Base-by-base conservation (phyloP, 2,888 invertebrate species). In the Saturnia japonica region DNA sequence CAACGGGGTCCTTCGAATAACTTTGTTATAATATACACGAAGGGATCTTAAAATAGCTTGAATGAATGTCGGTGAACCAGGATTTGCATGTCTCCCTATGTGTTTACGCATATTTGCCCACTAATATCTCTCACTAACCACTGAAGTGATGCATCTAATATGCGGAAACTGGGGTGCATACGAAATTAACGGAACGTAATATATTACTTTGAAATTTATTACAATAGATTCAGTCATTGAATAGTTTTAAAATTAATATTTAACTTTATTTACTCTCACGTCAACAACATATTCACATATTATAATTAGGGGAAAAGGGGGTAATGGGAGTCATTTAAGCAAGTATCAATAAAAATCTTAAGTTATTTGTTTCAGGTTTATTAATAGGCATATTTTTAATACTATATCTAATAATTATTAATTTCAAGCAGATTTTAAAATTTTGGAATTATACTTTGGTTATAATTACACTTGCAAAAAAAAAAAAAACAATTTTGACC, bases 161-260 rank as follows among this genome's bases (percentile, higher is more conserved):
- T 51, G 72, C 71, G 72, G 72, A 67, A 72, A 74, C 47, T 60
- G 72, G 78, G 79, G 74, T 80, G 80, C 80, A 80, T 80, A 9
- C n/a, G 9, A 43, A 54, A 22, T 34, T 11, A 51, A 16, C 47
- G 19, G 47, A 25, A 11, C 6, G n/a, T n/a, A n/a, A 42, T 14
- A 47, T 43, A 43, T 14, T 22, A 14, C 4, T 67, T 22, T 45
- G 25, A 25, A 67, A 67, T 43, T 43, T 45, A 25, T 28, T 16
- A 60, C 14, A n/a, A 1, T 25, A 45, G 12, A 12, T 9, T 60
- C 8, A 22, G 3, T 16, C n/a, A 43, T 34, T 45, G 28, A 69
- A 19, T n/a, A 62, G 42, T 54, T 22, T n/a, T 12, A 45, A 42
- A 57, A 6, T 34, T 4, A 2, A 34, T 34, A 34, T 34, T n/a